These are phyloP conservation scores for Xiphydria camelus DNA, from an alignment of 2,888 invertebrate genomes.

Conservation along the genomic window DNA sequence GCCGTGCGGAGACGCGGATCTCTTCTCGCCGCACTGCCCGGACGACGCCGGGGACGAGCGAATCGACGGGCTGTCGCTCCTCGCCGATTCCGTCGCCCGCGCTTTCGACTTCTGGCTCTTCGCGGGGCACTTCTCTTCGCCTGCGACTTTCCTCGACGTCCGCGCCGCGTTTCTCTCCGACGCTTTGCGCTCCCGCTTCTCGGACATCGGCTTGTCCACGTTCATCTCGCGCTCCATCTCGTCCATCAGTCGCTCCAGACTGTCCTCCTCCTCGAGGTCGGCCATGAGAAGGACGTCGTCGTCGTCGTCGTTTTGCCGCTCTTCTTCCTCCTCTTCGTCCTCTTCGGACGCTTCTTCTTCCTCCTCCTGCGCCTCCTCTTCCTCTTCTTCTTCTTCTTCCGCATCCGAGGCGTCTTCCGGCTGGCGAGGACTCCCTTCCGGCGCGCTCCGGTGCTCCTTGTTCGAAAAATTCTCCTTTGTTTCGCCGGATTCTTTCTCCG, in stretches of 20 bases:
- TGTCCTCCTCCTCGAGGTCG: slow-evolving; percentile 58
- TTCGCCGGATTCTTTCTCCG: slow-evolving; percentile 42
- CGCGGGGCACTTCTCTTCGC: slow-evolving; percentile 22
- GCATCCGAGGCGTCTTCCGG: slow-evolving; percentile 34
- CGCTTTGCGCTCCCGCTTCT: slow-evolving; percentile 31
- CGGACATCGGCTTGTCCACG: slow-evolving; percentile 32
- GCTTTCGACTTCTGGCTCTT: slow-evolving; percentile 24
- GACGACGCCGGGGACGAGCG: background rate
- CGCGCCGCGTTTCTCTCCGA: slow-evolving; percentile 18
- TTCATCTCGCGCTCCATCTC: slow-evolving; percentile 61
- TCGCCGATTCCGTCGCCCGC: slow-evolving; percentile 22
- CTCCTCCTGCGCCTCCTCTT: slow-evolving; percentile 36
- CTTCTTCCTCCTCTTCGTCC: slow-evolving; percentile 29
- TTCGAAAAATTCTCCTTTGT: slow-evolving; percentile 20
- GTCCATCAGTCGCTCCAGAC: slow-evolving; percentile 61
- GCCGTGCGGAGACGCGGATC: slow-evolving; percentile 34
- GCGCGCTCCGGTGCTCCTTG: background rate
- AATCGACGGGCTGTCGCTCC: slow-evolving; percentile 10
- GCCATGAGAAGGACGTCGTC: slow-evolving; percentile 51
- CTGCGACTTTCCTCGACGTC: slow-evolving; percentile 33
- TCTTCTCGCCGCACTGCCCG: slow-evolving; percentile 31
- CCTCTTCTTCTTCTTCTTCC: slow-evolving; percentile 35
- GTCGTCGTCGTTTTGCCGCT: slow-evolving; percentile 44
- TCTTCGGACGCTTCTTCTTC: slow-evolving; percentile 28
- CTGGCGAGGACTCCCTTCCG: too few relatives aligned